Conservation (phyloP, 2,113 vertebrate genomes). For the Proteles cristata region DNA sequence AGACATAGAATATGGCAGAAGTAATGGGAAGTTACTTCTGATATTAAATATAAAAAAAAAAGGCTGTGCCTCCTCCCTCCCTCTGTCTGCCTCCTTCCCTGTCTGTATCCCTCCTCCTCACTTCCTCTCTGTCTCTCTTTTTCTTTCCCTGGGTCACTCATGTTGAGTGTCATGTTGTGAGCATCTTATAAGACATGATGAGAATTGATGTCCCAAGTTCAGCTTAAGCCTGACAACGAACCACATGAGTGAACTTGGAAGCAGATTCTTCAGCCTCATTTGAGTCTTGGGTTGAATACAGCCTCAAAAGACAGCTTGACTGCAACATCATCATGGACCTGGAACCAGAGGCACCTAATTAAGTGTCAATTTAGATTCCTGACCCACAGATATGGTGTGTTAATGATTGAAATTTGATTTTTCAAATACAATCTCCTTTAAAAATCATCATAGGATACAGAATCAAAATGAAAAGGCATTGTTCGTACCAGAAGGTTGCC, state of each 20-base stretch:
- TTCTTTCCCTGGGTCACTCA: not conserved
- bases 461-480: conserved; percentile 37
- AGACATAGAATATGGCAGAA: not conserved
- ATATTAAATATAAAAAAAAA: not conserved
- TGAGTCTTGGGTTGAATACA: not conserved
- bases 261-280: not conserved
- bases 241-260: not conserved
- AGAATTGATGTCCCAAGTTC: not conserved
- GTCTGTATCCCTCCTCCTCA: not conserved
- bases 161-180: not conserved
- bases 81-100: not conserved
- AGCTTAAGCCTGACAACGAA: not conserved
- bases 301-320: not conserved
- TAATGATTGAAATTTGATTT: conserved; percentile 29
- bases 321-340: not conserved
- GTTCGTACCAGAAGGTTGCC: not conserved
- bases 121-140: not conserved
- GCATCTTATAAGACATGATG: not conserved
- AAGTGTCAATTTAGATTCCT: not conserved
- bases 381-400: not conserved
- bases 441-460: not conserved
- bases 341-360: not conserved
- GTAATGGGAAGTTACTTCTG: not conserved
- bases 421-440: conserved; percentile 4
- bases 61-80: not conserved